phyloP scores from a whole-genome alignment of 2,797 vertebrate genomes.

The Thalassophryne amazonica region DNA sequence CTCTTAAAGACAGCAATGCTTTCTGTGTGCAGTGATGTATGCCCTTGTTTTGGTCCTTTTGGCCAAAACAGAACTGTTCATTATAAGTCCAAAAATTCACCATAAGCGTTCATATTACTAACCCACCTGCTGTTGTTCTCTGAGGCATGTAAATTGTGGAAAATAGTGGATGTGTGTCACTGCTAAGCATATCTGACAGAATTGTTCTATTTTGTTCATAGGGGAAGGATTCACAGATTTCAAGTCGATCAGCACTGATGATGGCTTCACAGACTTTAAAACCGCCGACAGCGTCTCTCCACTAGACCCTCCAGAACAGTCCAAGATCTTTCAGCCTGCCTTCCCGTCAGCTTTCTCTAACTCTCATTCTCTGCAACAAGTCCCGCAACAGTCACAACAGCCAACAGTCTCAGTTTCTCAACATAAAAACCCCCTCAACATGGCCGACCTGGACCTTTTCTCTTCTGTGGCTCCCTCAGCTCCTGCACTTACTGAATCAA shows the following conservation, averaged over 20 bases:
- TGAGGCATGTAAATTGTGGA: slow-evolving; percentile 34
- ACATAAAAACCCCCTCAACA: slow-evolving; percentile 86
- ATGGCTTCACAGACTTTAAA: slow-evolving; percentile 98
- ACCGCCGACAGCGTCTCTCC: slow-evolving; percentile 95
- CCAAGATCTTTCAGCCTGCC: slow-evolving; percentile 85
- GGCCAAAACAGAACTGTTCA: slow-evolving; percentile 2
- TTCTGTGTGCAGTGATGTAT: slow-evolving; percentile 51
- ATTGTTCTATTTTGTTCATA: slow-evolving; percentile 64
- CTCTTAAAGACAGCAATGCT: slow-evolving; percentile 3
- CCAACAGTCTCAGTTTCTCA: slow-evolving; percentile 81
- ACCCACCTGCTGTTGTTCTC: slow-evolving; percentile 19
- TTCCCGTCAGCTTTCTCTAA: slow-evolving; percentile 82
- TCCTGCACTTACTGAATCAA: slow-evolving; percentile 69
- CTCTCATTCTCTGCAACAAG: slow-evolving; percentile 75
- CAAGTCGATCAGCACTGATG: slow-evolving; percentile 86
- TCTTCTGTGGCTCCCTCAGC: slow-evolving; percentile 75
- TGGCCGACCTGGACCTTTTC: slow-evolving; percentile 93
- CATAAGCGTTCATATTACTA: slow-evolving; percentile 22
- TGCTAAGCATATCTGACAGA: no score
- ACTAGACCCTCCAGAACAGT: slow-evolving; percentile 87
- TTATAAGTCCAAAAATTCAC: slow-evolving; percentile 12
- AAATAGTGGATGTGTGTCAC: slow-evolving; percentile 1
- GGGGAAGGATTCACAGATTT: slow-evolving; percentile 95
- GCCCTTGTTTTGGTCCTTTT: slow-evolving; percentile 10
- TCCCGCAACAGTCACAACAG: slow-evolving; percentile 73